These are phyloP conservation scores for Drosophila imparisetae DNA, from an alignment of 2,888 invertebrate species.

Conservation along the genomic window DNA sequence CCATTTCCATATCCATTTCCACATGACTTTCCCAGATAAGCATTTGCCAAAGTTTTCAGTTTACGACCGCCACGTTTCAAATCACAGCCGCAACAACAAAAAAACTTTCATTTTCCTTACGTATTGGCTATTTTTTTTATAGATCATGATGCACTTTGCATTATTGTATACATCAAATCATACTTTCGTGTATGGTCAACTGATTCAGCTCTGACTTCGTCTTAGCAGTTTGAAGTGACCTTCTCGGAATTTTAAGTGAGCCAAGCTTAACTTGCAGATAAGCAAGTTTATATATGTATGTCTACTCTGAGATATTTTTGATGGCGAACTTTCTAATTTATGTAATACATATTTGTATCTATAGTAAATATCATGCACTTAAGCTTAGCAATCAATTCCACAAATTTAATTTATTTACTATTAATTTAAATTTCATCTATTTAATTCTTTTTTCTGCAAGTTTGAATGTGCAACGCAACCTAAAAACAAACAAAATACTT, in stretches of 20 bases:
- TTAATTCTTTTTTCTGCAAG: no score
- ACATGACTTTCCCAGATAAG: slow-evolving; percentile 62
- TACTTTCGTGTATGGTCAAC: slow-evolving; percentile 17
- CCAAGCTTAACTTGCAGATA: neutral
- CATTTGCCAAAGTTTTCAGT: slow-evolving; percentile 70
- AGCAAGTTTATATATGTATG: neutral
- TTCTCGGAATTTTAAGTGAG: neutral
- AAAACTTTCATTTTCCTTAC: slow-evolving; percentile 40
- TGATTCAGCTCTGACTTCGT: slow-evolving; percentile 17
- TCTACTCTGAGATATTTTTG: neutral
- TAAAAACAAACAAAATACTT: neutral
- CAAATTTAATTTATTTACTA: no score
- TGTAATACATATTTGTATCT: neutral
- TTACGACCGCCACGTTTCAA: slow-evolving; percentile 70
- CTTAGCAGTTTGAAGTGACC: neutral
- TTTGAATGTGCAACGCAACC: no score
- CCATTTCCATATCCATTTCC: slow-evolving; percentile 51
- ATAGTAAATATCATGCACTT: neutral
- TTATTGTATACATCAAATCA: slow-evolving; percentile 24
- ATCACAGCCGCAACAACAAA: slow-evolving; percentile 11
- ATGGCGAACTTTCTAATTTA: neutral
- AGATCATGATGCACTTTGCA: slow-evolving; percentile 21
- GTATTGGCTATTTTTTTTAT: slow-evolving; percentile 20
- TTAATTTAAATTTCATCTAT: no score
- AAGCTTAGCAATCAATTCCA: neutral